Evolutionary conservation across 2,113 vertebrate genomes (phyloP).

Genomic region (Rafetus swinhoei): DNA sequence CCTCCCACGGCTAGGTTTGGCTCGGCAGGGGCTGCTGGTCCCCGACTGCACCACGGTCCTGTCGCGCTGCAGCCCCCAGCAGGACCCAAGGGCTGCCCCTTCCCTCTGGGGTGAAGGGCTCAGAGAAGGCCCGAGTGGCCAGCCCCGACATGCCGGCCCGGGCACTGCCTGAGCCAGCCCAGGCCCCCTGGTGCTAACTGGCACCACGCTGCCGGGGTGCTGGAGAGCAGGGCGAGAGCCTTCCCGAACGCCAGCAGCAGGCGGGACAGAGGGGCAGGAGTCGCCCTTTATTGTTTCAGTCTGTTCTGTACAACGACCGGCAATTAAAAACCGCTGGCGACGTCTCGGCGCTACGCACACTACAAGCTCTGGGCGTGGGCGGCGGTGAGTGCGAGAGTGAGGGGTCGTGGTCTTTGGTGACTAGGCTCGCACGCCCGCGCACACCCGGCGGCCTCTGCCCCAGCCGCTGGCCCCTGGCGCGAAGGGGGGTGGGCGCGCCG

Average conservation of each 20-base stretch:
- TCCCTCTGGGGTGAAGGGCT: not conserved
- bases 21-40: no score
- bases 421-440: not conserved
- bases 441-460: not conserved
- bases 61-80: not conserved
- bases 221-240: not conserved
- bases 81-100: not conserved
- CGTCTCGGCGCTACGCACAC: slow-evolving; percentile 69
- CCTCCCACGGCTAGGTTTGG: not conserved
- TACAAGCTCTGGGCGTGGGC: slow-evolving; percentile 70
- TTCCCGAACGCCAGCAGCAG: no score
- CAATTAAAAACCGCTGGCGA: slow-evolving; percentile 62
- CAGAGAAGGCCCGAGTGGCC: not conserved
- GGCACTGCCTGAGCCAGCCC: not conserved
- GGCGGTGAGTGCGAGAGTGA: slow-evolving; percentile 59
- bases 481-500: not conserved
- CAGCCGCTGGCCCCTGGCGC: not conserved
- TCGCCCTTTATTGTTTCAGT: slow-evolving; percentile 75
- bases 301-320: slow-evolving; percentile 67
- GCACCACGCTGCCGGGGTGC: not conserved
- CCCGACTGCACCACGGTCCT: no score
- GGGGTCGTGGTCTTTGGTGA: slow-evolving; percentile 69
- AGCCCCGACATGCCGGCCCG: not conserved
- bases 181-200: no score
- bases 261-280: not conserved